These are phyloP conservation scores for Drosophila burlai DNA, from an alignment of 1,140 invertebrate species.

Conservation along the genomic window DNA sequence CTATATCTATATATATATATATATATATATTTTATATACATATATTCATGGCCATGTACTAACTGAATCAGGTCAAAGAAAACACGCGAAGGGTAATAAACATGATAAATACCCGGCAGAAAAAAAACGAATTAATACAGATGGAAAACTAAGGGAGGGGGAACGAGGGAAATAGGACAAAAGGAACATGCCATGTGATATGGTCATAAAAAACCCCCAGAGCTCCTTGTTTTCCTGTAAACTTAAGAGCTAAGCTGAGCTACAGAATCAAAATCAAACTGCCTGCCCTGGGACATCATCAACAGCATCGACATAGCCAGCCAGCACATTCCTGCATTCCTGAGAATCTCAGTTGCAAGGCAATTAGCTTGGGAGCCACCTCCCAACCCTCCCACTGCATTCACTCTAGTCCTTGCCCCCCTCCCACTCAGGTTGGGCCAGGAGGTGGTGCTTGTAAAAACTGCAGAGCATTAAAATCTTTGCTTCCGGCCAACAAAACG, in stretches of 20 bases:
- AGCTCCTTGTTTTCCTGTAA: background rate
- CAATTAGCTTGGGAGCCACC: constrained; percentile 25
- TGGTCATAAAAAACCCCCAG: background rate
- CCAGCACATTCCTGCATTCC: constrained; percentile 9
- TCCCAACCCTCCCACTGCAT: too few relatives aligned
- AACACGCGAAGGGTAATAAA: constrained; percentile 52
- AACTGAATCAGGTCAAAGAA: constrained; percentile 51
- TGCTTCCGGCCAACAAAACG: constrained; percentile 40
- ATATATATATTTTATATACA: background rate
- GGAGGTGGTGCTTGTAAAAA: constrained; percentile 19
- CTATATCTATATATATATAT: constrained; percentile 2
- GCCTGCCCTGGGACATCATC: background rate
- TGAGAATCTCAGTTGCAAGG: constrained; percentile 37
- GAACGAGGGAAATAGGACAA: background rate
- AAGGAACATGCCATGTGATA: background rate
- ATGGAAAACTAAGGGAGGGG: background rate
- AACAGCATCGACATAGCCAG: background rate
- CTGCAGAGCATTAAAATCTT: constrained; percentile 42
- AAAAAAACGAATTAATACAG: constrained; percentile 31
- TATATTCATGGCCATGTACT: constrained; percentile 9
- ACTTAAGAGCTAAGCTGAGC: background rate
- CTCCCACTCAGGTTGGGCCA: background rate
- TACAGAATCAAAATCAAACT: background rate
- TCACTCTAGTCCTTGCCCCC: too few relatives aligned
- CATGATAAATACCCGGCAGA: constrained; percentile 42